These are phyloP conservation scores for Noturus placidus DNA, from an alignment of 2,113 vertebrate genomes.

Conservation along the genomic window DNA sequence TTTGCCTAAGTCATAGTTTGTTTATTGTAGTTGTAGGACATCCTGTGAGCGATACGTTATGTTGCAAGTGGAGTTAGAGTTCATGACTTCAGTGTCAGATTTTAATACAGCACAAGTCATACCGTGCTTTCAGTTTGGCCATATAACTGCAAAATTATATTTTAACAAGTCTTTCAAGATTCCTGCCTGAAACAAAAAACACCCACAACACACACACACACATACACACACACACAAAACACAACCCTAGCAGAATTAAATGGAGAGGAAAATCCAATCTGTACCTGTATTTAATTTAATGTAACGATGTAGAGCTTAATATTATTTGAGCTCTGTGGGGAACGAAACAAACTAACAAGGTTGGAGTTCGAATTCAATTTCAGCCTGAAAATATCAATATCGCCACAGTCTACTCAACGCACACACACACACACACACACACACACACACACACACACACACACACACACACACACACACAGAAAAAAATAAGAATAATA, in stretches of 20 bases:
- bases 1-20: background rate
- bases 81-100: background rate
- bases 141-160: background rate
- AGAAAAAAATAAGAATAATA: background rate
- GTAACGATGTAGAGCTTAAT: constrained; percentile 13
- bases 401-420: background rate
- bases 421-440: background rate
- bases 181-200: background rate
- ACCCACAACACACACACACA: background rate
- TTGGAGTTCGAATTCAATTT: constrained; percentile 23
- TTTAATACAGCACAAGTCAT: background rate
- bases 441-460: background rate
- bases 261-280: constrained; percentile 17
- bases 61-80: background rate
- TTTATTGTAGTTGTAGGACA: background rate
- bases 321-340: background rate
- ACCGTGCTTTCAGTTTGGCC: background rate
- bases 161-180: background rate
- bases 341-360: constrained; percentile 9
- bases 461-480: background rate
- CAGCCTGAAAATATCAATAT: constrained; percentile 24
- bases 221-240: constrained; percentile 2
- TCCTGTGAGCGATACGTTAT: background rate
- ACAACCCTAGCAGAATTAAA: background rate
- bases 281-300: constrained; percentile 28